Base-by-base conservation (phyloP, 1,140 invertebrate species). In the Aphaenogaster floridana region DNA sequence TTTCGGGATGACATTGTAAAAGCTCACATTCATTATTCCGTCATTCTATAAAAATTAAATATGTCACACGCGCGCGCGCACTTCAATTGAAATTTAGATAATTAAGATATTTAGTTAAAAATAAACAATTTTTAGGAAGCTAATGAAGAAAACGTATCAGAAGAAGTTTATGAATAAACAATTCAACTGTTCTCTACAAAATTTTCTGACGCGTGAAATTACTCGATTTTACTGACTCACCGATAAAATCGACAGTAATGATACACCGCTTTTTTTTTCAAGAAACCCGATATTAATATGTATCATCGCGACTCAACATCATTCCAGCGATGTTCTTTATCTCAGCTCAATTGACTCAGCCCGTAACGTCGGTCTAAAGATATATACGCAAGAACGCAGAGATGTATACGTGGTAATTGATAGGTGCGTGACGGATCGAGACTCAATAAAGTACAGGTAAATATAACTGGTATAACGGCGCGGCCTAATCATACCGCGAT, bases 371-470 rank as follows among this genome's bases (percentile, higher is more conserved):
- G n/a, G n/a, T 78, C 74, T 88, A 79, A 15, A 59, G 59, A 48
- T 57, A 50, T 42, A 61, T 21, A 50, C 34, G 36, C n/a, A 52
- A 48, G 68, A 69, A 34, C 21, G 50, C 11, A 61, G 21, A 59
- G 39, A 86, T 72, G 77, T 28, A 45, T 50, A 17, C 11, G 61
- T 17, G 15, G 64, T 89, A 90, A 89, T 86, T 86, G 88, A 90
- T 89, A 74, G 72, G 50, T 72, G 15, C 50, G 34, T 34, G 80
- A 78, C 36, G 72, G 63, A 17, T n/a, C 34, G 64, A 71, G 76
- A 86, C 45, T 84, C 63, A 61, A 86, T 21, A 17, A 71, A 85
- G 68, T 63, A 36, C 45, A 63, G 17, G 17, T 85, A 76, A 89
- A 88, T 63, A 61, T 34, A 77, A 69, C 76, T 36, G 45, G 54